Conservation (phyloP, 2,888 invertebrate genomes). For the Nematopogon swammerdamellus region DNA sequence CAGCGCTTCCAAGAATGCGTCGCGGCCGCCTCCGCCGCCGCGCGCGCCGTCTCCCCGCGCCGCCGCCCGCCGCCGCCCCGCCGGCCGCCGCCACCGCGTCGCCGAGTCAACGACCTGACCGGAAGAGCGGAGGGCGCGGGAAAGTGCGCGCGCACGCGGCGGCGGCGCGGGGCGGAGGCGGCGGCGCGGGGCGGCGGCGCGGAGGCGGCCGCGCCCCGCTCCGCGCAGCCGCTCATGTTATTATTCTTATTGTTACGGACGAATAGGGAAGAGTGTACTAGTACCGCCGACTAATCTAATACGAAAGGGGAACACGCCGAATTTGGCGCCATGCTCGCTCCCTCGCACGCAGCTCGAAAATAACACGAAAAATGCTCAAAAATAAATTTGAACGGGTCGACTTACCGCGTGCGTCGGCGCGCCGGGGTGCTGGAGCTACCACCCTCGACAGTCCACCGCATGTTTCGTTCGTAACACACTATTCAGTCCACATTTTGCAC, state of each 20-base stretch:
- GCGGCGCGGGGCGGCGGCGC: constrained; percentile 54
- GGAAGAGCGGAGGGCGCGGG: constrained; percentile 31
- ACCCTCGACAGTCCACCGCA: not conserved
- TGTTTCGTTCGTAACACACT: not conserved
- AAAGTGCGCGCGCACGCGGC: constrained; percentile 54
- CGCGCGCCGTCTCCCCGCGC: too few relatives aligned
- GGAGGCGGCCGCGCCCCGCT: constrained; percentile 51
- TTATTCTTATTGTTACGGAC: not conserved
- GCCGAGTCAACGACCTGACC: constrained; percentile 47
- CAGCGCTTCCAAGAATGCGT: too few relatives aligned
- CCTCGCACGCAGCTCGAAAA: too few relatives aligned
- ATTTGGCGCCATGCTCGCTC: not conserved
- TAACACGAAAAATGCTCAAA: too few relatives aligned
- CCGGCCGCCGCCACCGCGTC: too few relatives aligned
- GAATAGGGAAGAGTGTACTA: not conserved
- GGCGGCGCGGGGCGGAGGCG: constrained; percentile 48
- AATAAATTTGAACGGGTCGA: too few relatives aligned
- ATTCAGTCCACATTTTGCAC: not conserved
- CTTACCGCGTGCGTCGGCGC: too few relatives aligned
- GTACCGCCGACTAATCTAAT: not conserved
- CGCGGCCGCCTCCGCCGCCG: too few relatives aligned
- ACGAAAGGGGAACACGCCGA: not conserved
- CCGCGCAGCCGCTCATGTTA: constrained; percentile 18
- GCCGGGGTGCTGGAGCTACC: too few relatives aligned
- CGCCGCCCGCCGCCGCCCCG: too few relatives aligned